Percentiles rank a stretch among this genome's conserved stretches.
These are phyloP conservation scores for Leucopternis melanops DNA, from an alignment of 2,113 vertebrate genomes.

Conservation along the genomic window DNA sequence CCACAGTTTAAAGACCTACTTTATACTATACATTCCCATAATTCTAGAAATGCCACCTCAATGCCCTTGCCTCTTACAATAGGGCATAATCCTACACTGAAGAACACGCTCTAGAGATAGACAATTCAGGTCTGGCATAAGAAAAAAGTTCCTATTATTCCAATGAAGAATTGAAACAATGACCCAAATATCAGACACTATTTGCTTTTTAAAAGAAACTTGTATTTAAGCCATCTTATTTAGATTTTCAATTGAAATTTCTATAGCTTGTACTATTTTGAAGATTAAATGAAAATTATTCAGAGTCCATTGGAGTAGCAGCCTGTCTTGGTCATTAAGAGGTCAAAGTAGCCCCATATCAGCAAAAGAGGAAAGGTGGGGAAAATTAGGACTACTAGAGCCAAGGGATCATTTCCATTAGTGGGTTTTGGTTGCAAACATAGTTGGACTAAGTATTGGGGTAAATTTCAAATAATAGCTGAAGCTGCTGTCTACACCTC, in stretches of 20 bases:
- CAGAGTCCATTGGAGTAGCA: background rate
- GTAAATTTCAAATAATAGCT: background rate
- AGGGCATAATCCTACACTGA: background rate
- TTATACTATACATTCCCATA: background rate
- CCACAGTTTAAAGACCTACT: background rate
- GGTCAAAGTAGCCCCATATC: background rate
- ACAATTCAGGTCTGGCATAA: background rate
- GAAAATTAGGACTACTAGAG: background rate
- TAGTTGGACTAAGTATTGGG: background rate
- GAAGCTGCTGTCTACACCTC: background rate
- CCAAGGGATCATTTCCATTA: background rate
- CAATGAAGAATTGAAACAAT: background rate
- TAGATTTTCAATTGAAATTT: background rate
- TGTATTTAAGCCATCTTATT: background rate
- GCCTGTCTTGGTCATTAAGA: background rate
- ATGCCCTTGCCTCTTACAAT: rapidly evolving
- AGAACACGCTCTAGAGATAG: background rate
- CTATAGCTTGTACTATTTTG: background rate
- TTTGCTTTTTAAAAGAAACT: background rate
- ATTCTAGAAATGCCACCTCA: background rate
- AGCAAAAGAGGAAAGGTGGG: background rate
- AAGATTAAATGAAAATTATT: background rate
- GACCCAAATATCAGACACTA: background rate
- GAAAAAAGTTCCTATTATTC: background rate
- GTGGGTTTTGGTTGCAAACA: background rate